These are phyloP conservation scores for Lysandra bellargus DNA, from an alignment of 2,888 invertebrate genomes.

Conservation along the genomic window DNA sequence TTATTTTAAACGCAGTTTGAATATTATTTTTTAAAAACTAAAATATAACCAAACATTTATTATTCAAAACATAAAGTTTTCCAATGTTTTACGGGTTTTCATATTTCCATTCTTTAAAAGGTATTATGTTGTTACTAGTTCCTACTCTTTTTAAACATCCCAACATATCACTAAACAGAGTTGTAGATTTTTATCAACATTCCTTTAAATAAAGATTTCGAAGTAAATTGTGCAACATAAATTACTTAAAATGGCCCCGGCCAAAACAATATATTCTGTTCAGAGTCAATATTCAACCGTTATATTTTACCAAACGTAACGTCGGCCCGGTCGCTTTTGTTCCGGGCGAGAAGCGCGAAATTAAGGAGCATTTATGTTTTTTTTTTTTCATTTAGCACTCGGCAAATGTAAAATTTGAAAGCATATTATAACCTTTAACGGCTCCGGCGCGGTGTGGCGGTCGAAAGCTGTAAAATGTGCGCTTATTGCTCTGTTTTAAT, in stretches of 20 bases:
- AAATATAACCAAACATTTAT: neutral
- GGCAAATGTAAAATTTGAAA: constrained; percentile 67
- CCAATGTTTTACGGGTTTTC: too few relatives aligned
- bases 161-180: neutral
- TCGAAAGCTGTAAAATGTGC: constrained; percentile 66
- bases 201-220: constrained; percentile 26
- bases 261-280: constrained; percentile 27
- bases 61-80: neutral
- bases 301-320: constrained; percentile 31
- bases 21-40: neutral
- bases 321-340: constrained; percentile 55
- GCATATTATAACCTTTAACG: constrained; percentile 69
- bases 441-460: constrained; percentile 47
- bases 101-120: too few relatives aligned
- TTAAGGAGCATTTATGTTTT: constrained; percentile 67
- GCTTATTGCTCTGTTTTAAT: constrained; percentile 70
- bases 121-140: neutral
- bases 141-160: neutral
- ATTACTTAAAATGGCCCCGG: constrained; percentile 26
- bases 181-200: constrained; percentile 18
- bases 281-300: constrained; percentile 31
- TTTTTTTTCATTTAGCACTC: constrained; percentile 68
- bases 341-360: constrained; percentile 62
- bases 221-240: constrained; percentile 24
- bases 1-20: neutral